Base-by-base conservation (phyloP, 2,113 vertebrate species). In the Cavia aperea region DNA sequence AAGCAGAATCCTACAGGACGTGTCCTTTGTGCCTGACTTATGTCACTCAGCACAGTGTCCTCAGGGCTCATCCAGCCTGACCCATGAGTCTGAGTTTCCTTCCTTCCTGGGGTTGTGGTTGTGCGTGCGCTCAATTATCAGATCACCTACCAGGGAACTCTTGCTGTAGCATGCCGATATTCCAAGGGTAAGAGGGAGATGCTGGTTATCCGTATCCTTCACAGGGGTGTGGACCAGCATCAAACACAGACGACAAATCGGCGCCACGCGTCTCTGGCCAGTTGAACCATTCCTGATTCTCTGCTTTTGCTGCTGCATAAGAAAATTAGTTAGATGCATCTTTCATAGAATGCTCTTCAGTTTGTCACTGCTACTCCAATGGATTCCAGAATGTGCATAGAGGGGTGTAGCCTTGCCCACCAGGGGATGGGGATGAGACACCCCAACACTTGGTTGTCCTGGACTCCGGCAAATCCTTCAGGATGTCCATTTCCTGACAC, bases 151-250 rank as follows among this genome's bases (percentile, higher is more conserved):
- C 7, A 9, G 18, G 11, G 4, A 16, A 19, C 0, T 1, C 12
- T 56, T 46, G 1, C 11, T 2, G 9, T 31, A 1, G 54, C 15
- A 10, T 12, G 29, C 31, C 18, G 0, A 0, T 3, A 14, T 21
- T 19, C 68, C 39, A 4, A 3, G 26, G 39, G 68, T 14, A 9
- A 7, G 23, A 39, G 16, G 39, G 39, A 62, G 73, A 13, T 13
- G n/a, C 84, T 26, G 39, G n/a, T 14, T 36, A 36, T 23, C 70
- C 18, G 29, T 5, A 2, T 19, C 10, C 68, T 31, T n/a, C 1
- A 29, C 26, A 24, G 43, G 49, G 31, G 26, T 14, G 8, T 11
- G 33, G 60, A 18, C 23, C 1, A n/a, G 36, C 8, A 4, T n/a
- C 62, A 5, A 33, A 18, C 1, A 1, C 29, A 1, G 63, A 49